Evolutionary conservation across 2,888 invertebrate genomes (phyloP).

Genomic region (Drosophila setosimentum): DNA sequence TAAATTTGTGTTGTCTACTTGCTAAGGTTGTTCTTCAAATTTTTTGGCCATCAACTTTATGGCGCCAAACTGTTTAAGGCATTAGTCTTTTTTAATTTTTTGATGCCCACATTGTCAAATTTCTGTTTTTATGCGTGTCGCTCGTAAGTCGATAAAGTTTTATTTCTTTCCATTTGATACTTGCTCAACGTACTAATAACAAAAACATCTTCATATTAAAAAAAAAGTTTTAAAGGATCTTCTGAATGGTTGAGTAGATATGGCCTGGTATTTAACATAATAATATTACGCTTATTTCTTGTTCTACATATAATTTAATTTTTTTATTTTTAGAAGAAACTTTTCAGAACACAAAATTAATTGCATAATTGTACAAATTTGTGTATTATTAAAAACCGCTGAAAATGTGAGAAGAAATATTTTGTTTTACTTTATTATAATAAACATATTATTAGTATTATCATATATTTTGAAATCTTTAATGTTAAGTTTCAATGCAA

Average conservation of each 20-base stretch:
- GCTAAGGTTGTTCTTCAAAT: constrained; percentile 30
- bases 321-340: not conserved
- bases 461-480: not conserved
- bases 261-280: not conserved
- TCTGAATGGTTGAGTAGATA: not conserved
- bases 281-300: not conserved
- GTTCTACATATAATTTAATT: not conserved
- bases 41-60: constrained; percentile 53
- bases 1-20: constrained; percentile 36
- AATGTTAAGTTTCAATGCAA: too few relatives aligned
- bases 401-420: not conserved
- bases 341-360: not conserved
- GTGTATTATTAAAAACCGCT: not conserved
- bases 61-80: constrained; percentile 46
- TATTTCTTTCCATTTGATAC: not conserved
- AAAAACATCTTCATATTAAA: not conserved
- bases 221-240: not conserved
- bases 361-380: not conserved
- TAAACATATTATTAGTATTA: not conserved
- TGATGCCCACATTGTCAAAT: constrained; percentile 32
- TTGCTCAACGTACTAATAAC: not conserved
- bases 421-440: not conserved
- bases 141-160: not conserved
- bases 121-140: not conserved
- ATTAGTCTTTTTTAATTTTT: constrained; percentile 50